Base-by-base conservation (phyloP, 2,797 vertebrate genomes). In the Pseudomugil gertrudae region DNA sequence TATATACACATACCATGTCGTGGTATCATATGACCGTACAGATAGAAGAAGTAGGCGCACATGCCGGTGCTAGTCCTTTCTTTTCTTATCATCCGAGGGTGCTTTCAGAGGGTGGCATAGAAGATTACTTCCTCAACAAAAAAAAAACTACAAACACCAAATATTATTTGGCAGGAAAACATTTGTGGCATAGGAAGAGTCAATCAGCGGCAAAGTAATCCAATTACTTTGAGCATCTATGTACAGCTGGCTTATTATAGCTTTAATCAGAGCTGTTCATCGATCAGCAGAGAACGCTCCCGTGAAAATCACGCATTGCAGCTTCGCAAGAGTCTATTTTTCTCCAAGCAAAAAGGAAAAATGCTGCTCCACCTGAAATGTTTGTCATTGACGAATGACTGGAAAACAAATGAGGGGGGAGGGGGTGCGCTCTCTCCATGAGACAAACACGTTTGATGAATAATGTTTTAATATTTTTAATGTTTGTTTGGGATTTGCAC, bases 1-100 rank as follows among this genome's bases (percentile, higher is more conserved):
- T 87, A 90, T 54, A 91, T 85, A 89, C 72, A 85, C 79, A 69
- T 75, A 72, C 84, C 72, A 70, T 57, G 48, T 72, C 55, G 45
- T 79, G 80, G 83, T 77, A 74, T 82, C 50, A 63, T 52, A 71
- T 67, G 73, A 83, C 72, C 50, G 66, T 72, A 79, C 84, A 85
- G 71, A 48, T 72, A 45, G 50, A 69, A 63, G 59, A 73, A 74
- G 57, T 76, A 79, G 74, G 78, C 75, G 86, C 88, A 85, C 89
- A 74, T 48, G 63, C 35, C 55, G 86, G 90, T 91, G 88, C 90
- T 89, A 86, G 86, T 81, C 26, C 6, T 66, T 66, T 27, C 65
- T 78, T 63, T 45, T 56, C 33, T 73, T 80, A 78, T 62, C 63
- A 58, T 73, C 69, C 66, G 63, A 66, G 55, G 58, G 67, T 79